phyloP scores from a whole-genome alignment of 2,113 vertebrate genomes.

The Phrynocephalus versicolor region DNA sequence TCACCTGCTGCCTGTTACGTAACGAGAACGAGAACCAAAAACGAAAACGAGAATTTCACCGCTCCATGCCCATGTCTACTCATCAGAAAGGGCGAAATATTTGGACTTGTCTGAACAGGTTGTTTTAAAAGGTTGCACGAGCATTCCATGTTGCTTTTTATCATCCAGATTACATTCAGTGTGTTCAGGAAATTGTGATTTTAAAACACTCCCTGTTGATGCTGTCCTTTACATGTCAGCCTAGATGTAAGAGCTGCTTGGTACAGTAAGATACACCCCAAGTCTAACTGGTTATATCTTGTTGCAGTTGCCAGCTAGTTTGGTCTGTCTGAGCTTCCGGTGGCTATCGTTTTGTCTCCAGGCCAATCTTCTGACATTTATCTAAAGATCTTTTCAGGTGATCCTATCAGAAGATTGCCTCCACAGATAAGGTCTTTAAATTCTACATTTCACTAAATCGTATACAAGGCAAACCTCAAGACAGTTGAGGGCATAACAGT shows the following conservation, averaged over 20 bases:
- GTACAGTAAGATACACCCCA: too few relatives aligned
- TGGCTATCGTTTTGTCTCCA: not conserved
- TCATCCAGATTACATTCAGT: too few relatives aligned
- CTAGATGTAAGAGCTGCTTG: too few relatives aligned
- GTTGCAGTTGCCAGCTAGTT: too few relatives aligned
- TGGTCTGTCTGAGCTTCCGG: not conserved
- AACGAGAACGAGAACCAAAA: too few relatives aligned
- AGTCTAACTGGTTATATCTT: too few relatives aligned
- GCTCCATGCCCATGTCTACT: too few relatives aligned
- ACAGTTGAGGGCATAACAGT: not conserved
- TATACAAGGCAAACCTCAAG: not conserved
- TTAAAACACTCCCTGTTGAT: too few relatives aligned
- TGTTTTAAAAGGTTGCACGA: not conserved
- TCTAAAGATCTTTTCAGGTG: not conserved
- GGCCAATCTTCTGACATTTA: not conserved
- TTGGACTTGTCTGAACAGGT: not conserved
- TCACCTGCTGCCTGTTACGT: too few relatives aligned
- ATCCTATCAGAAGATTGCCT: not conserved
- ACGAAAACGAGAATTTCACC: too few relatives aligned
- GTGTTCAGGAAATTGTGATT: too few relatives aligned
- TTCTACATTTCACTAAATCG: not conserved
- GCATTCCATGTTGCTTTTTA: not conserved
- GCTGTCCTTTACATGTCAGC: too few relatives aligned
- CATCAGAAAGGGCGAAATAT: not conserved
- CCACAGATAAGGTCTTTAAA: not conserved